Evolutionary conservation across 92 coral and sea anemone species (phyloP), one percentile per base, ranked within the genome.

Genomic region (Parazoanthus darwini): DNA sequence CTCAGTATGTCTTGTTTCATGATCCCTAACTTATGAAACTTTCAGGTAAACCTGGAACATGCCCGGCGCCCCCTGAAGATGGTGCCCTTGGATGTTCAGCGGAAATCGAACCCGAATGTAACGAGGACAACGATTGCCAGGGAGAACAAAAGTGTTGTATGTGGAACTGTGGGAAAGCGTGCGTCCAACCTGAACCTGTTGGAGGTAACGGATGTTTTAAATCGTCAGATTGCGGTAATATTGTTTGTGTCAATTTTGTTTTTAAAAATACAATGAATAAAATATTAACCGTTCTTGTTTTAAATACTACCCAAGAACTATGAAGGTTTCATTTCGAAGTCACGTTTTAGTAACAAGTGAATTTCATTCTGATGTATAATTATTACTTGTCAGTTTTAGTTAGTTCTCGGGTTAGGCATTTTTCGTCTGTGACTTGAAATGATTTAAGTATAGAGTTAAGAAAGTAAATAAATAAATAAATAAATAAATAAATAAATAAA

Each of bases 111-210:
- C 79, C 87, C 33, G 87, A 84, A 58, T 84, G 87, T 10, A 56
- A 48, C 10, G 78, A 84, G 44, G 87, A 84, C 79, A 29, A 68
- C 29, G 87, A 84, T 33, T 84, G 87, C 51, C 23, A 44, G 23
- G 78, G 78, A 43, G 43, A 70, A 16, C 87, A 25, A 65, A 84
- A 84, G 37, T 84, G 87, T 71, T 84, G 87, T 20, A 71, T 84
- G 79, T 84, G 87, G 87, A 71, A 70, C 87, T 84, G 87, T 70
- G 87, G 87, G 68, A 84, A 84, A 65, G 79, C 42, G 39, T 84
- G 87, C 33, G 67, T 72, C 66, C 11, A 46, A 48, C 79, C 87
- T 29, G 78, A 71, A 8, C 29, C 3, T 76, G 26, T 50, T 43
- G 46, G 65, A 71, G 65, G 87, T 84, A 84, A 70, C 29, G 37